phyloP scores from a whole-genome alignment of 2,113 vertebrate genomes.

The Paedocypris sp. region DNA sequence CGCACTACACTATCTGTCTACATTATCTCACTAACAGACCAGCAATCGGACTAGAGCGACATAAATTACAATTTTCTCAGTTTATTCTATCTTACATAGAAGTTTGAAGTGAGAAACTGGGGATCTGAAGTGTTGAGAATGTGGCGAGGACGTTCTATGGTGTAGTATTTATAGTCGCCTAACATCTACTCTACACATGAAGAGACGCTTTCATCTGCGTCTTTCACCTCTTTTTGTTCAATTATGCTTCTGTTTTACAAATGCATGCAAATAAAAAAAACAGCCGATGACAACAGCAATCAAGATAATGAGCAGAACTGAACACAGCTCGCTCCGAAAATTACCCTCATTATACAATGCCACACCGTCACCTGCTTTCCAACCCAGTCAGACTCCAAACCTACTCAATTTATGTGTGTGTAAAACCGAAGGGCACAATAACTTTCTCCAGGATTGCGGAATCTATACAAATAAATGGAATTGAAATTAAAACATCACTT shows the following conservation, averaged over 20 bases:
- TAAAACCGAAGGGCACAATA: too few species aligned
- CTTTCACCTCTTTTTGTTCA: slow-evolving; percentile 1
- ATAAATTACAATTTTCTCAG: too few species aligned
- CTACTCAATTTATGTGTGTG: too few species aligned
- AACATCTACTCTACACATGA: slow-evolving; percentile 17
- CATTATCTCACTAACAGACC: too few species aligned
- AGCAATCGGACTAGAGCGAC: too few species aligned
- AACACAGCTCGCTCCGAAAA: neutral
- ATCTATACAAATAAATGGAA: too few species aligned
- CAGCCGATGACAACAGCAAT: neutral
- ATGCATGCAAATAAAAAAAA: neutral
- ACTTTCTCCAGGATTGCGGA: too few species aligned
- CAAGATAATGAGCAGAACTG: neutral
- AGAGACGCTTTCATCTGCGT: neutral
- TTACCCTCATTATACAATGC: slow-evolving; percentile 14
- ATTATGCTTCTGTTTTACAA: neutral
- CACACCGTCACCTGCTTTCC: neutral
- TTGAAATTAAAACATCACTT: too few species aligned
- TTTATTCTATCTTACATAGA: too few species aligned
- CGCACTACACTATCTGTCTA: too few species aligned
- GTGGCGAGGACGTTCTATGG: slow-evolving; percentile 3
- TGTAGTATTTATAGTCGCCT: slow-evolving; percentile 33
- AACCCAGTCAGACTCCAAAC: neutral
- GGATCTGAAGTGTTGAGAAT: slow-evolving; percentile 17
- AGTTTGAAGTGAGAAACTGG: slow-evolving; percentile 1